These are phyloP conservation scores for Sinella curviseta DNA, from an alignment of 1,140 invertebrate species.

Conservation along the genomic window DNA sequence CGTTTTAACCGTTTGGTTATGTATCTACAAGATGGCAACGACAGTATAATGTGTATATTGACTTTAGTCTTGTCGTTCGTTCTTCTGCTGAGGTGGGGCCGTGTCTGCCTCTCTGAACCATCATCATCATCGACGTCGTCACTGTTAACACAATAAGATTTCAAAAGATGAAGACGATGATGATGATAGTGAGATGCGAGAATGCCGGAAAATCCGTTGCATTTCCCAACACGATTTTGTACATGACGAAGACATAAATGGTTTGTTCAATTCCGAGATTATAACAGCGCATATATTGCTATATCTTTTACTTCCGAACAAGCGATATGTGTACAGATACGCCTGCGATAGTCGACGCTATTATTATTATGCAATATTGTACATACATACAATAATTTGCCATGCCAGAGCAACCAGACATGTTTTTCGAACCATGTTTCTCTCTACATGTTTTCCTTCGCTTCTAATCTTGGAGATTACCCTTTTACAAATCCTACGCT, in stretches of 20 bases:
- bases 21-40: not conserved
- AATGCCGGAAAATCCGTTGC: not conserved
- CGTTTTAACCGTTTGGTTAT: no score
- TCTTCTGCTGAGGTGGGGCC: not conserved
- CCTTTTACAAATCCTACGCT: constrained; percentile 11
- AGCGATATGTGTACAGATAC: no score
- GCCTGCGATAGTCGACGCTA: no score
- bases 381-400: no score
- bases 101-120: no score
- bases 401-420: no score
- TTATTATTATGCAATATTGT: no score
- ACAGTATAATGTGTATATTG: not conserved
- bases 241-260: not conserved
- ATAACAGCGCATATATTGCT: no score
- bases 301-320: no score
- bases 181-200: not conserved
- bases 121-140: not conserved
- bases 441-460: not conserved
- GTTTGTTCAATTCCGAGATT: no score
- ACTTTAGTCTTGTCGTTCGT: not conserved
- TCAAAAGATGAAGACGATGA: not conserved
- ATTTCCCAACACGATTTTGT: not conserved
- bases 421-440: not conserved
- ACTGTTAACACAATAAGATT: not conserved
- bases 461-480: constrained; percentile 15